These are phyloP conservation scores for Tragelaphus buxtoni DNA, from an alignment of 2,113 vertebrate species.

Conservation along the genomic window DNA sequence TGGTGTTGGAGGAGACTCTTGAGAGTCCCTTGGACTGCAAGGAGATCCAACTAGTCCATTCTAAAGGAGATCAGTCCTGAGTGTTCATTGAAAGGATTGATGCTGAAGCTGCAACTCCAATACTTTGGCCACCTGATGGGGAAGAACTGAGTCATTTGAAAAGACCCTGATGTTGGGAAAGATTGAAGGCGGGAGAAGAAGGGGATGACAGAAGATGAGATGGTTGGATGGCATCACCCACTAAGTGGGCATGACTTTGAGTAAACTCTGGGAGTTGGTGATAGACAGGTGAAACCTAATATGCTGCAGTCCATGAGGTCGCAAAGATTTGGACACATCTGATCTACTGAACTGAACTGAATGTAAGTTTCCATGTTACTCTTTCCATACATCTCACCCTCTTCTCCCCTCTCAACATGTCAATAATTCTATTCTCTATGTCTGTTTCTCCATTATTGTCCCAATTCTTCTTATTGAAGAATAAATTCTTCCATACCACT, in stretches of 20 bases:
- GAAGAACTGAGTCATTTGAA: not conserved
- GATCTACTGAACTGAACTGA: not conserved
- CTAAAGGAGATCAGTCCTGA: not conserved
- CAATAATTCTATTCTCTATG: not conserved
- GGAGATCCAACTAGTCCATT: not conserved
- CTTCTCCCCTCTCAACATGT: not conserved
- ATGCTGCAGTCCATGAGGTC: not conserved
- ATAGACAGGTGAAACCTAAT: not conserved
- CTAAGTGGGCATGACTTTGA: not conserved
- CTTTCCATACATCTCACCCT: not conserved
- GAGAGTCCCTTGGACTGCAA: not conserved
- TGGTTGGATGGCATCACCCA: not conserved
- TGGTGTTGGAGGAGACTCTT: not conserved
- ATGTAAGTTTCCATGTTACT: not conserved
- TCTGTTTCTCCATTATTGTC: not conserved
- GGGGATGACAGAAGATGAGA: not conserved
- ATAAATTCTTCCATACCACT: not conserved
- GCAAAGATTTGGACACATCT: rapidly evolving
- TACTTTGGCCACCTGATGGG: not conserved
- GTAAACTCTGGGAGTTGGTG: not conserved
- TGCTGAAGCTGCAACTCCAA: not conserved
- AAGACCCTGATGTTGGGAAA: not conserved
- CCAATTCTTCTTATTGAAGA: not conserved
- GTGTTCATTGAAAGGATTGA: not conserved
- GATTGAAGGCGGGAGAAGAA: not conserved